Evolutionary conservation across 2,888 invertebrate genomes (phyloP), one percentile per base, ranked within the genome.

Genomic region (Macroteleia sp.): DNA sequence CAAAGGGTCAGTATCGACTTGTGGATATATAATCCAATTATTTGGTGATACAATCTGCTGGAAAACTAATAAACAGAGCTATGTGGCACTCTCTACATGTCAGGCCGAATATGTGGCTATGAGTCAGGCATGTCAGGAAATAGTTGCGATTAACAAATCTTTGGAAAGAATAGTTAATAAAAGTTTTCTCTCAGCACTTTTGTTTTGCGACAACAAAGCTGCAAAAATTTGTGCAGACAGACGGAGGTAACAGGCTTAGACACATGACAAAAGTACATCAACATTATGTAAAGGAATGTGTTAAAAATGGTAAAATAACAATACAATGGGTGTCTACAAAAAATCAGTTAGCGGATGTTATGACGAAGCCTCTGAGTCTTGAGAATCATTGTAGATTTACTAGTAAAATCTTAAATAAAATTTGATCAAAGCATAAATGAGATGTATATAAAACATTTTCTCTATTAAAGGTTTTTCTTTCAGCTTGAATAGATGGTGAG

Each of bases 201-300:
- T 69, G 17, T 67, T 48, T 54, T 73, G 67, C 34, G 77, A 80
- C 30, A 48, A 48, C 12, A 2, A 17, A 10, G 62, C 76, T 48
- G 70, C 64, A 6, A 36, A 67, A 9, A 54, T 30, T 44, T 41
- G 76, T 16, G 62, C 54, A 5, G 50, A 77, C 32, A 81, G 44
- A 50, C 67, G 71, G 34, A 81, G 80, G 12, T 76, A 78, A 44
- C 76, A 78, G 46, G 80, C 80, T 54, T 39, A 66, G 46, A 39
- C 62, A 61, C 20, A 81, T 82, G 81, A 66, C 81, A 19, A 59
- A 77, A 3, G 71, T 71, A 4, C 75, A 79, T 62, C 77, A 79
- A 9, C 71, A 82, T 36, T 81, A 64, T 56, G 39, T 81, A 10
- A 81, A 82, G 56, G 54, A 66, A 14, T 82, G 82, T 39, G 77